Evolutionary conservation across 2,113 vertebrate species (phyloP), one percentile per base, ranked within the genome.

Genomic region (Gracilinanus agilis): DNA sequence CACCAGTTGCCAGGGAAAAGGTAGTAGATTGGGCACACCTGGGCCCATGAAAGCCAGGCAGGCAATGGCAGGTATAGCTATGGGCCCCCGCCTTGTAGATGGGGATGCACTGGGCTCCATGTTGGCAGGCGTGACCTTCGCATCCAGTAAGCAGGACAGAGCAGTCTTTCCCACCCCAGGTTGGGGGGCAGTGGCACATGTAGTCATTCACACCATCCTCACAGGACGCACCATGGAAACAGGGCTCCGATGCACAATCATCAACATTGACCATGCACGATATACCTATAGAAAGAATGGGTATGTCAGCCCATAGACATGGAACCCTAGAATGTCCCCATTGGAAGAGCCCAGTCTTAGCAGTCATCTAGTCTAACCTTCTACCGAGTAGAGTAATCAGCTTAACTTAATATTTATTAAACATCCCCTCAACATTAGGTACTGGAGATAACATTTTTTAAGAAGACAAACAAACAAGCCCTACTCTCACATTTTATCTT

Each of bases 131-230:
- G 29, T 99, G 98, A 0, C 95, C 97, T 95, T 97, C 97, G 97
- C 99, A 99, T 90, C 99, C 99, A 0, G 97, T 98, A 97, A 99
- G 98, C 58, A 83, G 93, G 49, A 99, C 96, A 0, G 99, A 99
- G 93, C 99, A 99, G 98, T 99, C 98, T 11, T 11, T 98, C 53
- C 99, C 99, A 11, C 99, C 99, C 99, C 99, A 99, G 91, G 97
- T 96, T 93, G 88, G 58, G 0, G 98, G 98, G 97, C 99, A 99
- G 96, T 94, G 95, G 97, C 99, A 99, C 96, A 88, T 95, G 91
- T 99, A 99, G 96, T 98, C 98, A 54, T 99, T 99, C 94, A 98
- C 97, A 24, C 94, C 97, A 90, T 99, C 99, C 49, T 98, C 96
- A 12, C 99, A 99, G 53, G 97, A 98, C 92, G 99, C 99, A 0